A percentile compares a stretch with the other conserved stretches of the same genome.
These are phyloP conservation scores for Ctenosaura bakeri DNA, from an alignment of 2,797 vertebrate species.

Conservation along the genomic window DNA sequence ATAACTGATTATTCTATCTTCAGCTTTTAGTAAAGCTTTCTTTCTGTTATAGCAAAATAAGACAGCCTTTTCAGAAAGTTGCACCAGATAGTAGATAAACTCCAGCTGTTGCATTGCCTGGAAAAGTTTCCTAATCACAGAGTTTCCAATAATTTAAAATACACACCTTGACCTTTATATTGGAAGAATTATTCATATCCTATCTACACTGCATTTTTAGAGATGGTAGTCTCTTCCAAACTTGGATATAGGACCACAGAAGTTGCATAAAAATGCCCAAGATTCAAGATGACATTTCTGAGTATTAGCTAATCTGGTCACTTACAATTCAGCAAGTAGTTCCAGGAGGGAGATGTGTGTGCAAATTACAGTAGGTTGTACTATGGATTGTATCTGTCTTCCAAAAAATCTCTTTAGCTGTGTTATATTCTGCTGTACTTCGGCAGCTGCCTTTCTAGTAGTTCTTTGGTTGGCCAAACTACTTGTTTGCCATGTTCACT, in stretches of 20 bases:
- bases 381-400: neutral
- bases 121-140: neutral
- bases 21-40: neutral
- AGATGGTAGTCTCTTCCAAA: neutral
- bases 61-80: neutral
- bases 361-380: neutral
- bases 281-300: neutral
- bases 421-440: neutral
- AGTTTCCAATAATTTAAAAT: neutral
- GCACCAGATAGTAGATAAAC: neutral
- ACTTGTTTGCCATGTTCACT: neutral
- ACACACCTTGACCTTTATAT: neutral
- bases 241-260: neutral
- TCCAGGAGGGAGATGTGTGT: neutral
- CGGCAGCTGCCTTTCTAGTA: neutral
- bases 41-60: too few species aligned
- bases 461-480: neutral
- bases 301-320: neutral
- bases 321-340: neutral
- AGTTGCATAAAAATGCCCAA: neutral
- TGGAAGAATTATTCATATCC: neutral
- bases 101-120: neutral
- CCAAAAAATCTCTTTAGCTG: neutral
- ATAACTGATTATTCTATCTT: neutral
- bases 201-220: neutral